Conservation (phyloP, 2,888 invertebrate species). For the Eristalis intricaria region DNA sequence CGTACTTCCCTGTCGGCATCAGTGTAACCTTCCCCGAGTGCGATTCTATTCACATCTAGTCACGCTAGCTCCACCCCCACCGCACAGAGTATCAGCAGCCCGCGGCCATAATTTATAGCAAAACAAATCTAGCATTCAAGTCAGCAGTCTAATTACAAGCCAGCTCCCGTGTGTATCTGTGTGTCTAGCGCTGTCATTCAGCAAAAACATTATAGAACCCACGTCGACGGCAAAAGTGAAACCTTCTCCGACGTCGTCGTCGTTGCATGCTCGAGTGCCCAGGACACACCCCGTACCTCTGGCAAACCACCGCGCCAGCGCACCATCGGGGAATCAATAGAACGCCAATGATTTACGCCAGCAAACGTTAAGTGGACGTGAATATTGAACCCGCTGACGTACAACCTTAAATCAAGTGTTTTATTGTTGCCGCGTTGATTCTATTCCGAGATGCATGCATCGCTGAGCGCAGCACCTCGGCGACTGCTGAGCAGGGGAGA, state of each 20-base stretch:
- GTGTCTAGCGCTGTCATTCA: conserved; percentile 20
- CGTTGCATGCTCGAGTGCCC: conserved; percentile 45
- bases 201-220: conserved; percentile 10
- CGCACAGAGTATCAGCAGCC: background rate
- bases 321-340: conserved; percentile 35
- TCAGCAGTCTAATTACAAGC: conserved; percentile 57
- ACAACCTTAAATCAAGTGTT: conserved; percentile 66
- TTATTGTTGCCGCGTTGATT: conserved; percentile 30
- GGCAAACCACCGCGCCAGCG: too few species aligned
- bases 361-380: conserved; percentile 52
- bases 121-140: conserved; percentile 62
- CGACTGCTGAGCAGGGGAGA: conserved; percentile 27
- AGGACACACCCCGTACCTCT: background rate
- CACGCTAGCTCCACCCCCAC: conserved; percentile 58
- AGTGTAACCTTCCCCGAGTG: conserved; percentile 22
- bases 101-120: conserved; percentile 49
- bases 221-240: conserved; percentile 61
- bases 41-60: conserved; percentile 47
- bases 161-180: conserved; percentile 28
- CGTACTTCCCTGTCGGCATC: conserved; percentile 28
- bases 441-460: conserved; percentile 26
- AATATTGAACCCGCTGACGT: conserved; percentile 63
- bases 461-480: conserved; percentile 9
- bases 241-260: conserved; percentile 30
- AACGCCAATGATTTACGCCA: conserved; percentile 54